Evolutionary conservation across 1,140 invertebrate species (phyloP).

Genomic region (Notospermus geniculatus): DNA sequence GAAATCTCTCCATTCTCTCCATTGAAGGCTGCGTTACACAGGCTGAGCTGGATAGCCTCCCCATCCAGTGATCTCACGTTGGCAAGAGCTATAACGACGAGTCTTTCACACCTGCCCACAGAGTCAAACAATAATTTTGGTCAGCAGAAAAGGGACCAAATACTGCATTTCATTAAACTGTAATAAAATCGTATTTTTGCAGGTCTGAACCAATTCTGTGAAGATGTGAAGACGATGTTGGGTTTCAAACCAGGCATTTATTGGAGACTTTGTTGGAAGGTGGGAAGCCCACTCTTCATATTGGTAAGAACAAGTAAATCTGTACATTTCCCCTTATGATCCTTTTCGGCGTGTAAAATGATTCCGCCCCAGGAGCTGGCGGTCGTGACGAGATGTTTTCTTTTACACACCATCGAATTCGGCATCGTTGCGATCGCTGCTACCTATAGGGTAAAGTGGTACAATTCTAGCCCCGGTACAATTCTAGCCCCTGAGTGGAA

Average conservation of each 20-base stretch:
- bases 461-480: too few relatives aligned
- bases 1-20: neutral
- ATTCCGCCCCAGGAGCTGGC: neutral
- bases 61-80: too few relatives aligned
- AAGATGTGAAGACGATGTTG: conserved; percentile 77
- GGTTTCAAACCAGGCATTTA: conserved; percentile 68
- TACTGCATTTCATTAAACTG: too few relatives aligned
- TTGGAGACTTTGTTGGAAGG: conserved; percentile 78
- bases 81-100: too few relatives aligned
- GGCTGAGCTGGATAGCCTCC: too few relatives aligned
- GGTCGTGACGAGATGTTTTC: neutral
- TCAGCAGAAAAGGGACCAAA: too few relatives aligned
- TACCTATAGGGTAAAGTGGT: too few relatives aligned
- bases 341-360: neutral
- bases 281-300: conserved; percentile 70
- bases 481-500: too few relatives aligned
- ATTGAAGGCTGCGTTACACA: too few relatives aligned
- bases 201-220: conserved; percentile 67
- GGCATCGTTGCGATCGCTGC: neutral
- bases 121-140: too few relatives aligned
- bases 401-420: neutral
- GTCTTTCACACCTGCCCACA: too few relatives aligned
- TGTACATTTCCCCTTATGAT: neutral
- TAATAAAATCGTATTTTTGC: neutral
- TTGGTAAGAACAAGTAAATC: conserved; percentile 51